Base-by-base conservation (phyloP, 1,140 invertebrate genomes). In the Lysiphlebus fabarum region DNA sequence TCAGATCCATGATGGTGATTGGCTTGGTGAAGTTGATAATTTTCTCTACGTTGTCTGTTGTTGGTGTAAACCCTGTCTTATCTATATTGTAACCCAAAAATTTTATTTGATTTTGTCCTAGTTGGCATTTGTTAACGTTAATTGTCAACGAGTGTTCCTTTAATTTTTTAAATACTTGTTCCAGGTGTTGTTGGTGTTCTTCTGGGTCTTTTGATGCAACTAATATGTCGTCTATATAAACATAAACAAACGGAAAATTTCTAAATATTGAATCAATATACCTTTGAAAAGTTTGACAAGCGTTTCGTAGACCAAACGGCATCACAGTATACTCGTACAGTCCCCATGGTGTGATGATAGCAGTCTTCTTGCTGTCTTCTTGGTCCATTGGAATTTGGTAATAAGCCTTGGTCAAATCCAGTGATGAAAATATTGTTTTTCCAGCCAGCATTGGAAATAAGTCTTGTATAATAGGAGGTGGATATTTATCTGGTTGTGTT, bases 401-500 rank as follows among this genome's bases (percentile, higher is more conserved):
- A 59, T 76, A 82, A 0, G 77, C 80, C 8, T 62, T 65, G 0
- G 51, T 50, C 4, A 79, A 47, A 66, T 82, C 79, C 1, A 82
- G 42, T 0, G 67, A 62, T 4, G 68, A 61, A 53, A 82, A 80
- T 38, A 65, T 67, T 6, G 48, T 62, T 6, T 65, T 48, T 0
- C 68, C 70, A 3, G 50, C 49, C n/a, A 82, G 43, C 4, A 43
- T 56, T 59, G 72, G 66, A 14, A 81, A 59, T 9, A 63, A 61
- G 44, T 78, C 71, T 40, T 80, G 45, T 10, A 65, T 58, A 12
- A 45, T 26, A 0, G 69, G 66, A 2, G 74, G 51, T 47, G 67
- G 69, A 54, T 69, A 75, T 3, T 58, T 41, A 55, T 77, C 71
- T 5, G 63, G 60, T 9, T 62, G 49, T n/a, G 73, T 78, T 6